Conservation (phyloP, 2,888 invertebrate species). For the Kuschelorhynchus macadamiae region DNA sequence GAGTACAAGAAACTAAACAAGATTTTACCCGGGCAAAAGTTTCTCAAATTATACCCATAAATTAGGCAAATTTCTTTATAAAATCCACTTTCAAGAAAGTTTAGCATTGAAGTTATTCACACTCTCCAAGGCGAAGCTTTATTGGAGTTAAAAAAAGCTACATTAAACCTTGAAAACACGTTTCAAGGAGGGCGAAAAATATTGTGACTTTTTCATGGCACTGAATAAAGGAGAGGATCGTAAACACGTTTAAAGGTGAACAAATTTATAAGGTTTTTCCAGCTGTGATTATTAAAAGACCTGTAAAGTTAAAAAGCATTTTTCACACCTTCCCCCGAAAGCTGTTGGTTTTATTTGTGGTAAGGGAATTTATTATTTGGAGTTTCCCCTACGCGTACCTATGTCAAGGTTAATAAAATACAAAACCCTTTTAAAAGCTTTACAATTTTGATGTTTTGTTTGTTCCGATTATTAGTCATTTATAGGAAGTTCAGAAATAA, state of each 20-base stretch:
- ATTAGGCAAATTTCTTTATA: constrained; percentile 29
- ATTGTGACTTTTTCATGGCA: constrained; percentile 40
- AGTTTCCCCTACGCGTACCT: not conserved
- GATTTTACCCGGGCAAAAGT: not conserved
- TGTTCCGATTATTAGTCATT: too few relatives aligned
- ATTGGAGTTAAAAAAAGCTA: constrained; percentile 32
- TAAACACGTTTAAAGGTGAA: constrained; percentile 22
- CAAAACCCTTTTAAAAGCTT: not conserved
- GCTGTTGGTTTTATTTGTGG: constrained; percentile 8
- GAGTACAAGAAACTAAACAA: not conserved
- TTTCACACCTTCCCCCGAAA: constrained; percentile 21
- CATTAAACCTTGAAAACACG: constrained; percentile 34
- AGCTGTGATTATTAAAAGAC: constrained; percentile 30
- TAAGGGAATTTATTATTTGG: constrained; percentile 10
- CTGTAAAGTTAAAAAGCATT: constrained; percentile 29
- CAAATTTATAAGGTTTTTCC: constrained; percentile 31
- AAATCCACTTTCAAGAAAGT: constrained; percentile 30
- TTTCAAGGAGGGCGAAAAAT: constrained; percentile 35
- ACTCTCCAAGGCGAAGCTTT: constrained; percentile 27
- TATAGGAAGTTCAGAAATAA: too few relatives aligned
- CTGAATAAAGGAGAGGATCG: constrained; percentile 26
- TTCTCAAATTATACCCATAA: constrained; percentile 8
- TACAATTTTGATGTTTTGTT: too few relatives aligned
- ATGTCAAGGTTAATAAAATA: not conserved
- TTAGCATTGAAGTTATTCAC: constrained; percentile 21